Percentiles rank a stretch among this genome's conserved stretches.
These are phyloP conservation scores for Piaya cayana DNA, from an alignment of 2,113 vertebrate species.

Conservation along the genomic window DNA sequence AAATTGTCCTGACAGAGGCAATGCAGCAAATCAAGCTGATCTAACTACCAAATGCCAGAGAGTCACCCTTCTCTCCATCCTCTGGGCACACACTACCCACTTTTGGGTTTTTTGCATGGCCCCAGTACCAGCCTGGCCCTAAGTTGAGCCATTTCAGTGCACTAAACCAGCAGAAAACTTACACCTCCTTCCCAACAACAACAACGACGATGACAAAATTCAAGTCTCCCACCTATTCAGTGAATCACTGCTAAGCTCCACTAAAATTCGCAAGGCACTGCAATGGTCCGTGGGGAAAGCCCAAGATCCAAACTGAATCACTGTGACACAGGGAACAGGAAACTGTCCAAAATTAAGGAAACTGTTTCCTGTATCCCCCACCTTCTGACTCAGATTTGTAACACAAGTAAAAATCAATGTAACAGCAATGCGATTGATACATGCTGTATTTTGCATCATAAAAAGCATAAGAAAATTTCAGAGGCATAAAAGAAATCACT, in stretches of 20 bases:
- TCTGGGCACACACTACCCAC: fast-evolving
- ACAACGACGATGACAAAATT: neutral
- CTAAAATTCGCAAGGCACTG: neutral
- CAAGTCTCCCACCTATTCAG: neutral
- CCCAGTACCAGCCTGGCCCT: fast-evolving
- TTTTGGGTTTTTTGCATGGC: neutral
- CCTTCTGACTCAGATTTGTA: neutral
- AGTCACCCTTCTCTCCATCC: neutral
- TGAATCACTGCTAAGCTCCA: neutral
- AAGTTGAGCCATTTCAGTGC: neutral
- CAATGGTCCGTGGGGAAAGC: neutral
- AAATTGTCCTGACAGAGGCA: neutral
- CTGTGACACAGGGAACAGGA: neutral
- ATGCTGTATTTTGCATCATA: neutral
- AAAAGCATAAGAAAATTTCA: neutral
- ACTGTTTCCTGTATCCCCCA: neutral
- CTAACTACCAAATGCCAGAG: neutral
- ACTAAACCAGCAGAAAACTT: neutral
- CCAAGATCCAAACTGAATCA: neutral
- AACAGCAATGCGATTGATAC: neutral
- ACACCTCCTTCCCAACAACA: neutral
- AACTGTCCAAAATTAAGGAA: neutral
- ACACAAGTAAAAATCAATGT: neutral
- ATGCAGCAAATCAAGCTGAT: neutral
- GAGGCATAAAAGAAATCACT: neutral